Conservation (phyloP, 2,113 vertebrate species). For the Cyanocitta stelleri region DNA sequence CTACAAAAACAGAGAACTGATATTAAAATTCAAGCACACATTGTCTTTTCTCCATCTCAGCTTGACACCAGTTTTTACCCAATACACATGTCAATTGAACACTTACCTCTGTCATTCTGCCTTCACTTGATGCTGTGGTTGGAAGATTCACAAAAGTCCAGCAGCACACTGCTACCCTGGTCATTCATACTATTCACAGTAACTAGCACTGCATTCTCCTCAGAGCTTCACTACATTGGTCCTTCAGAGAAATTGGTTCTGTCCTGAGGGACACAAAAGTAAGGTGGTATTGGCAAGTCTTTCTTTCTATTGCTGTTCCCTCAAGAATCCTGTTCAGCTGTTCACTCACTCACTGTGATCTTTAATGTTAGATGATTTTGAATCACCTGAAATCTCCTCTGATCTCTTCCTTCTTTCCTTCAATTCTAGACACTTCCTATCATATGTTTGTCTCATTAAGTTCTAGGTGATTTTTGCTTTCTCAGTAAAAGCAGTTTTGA, state of each 20-base stretch:
- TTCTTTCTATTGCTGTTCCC: neutral
- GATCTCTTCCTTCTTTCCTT: neutral
- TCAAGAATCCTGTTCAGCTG: neutral
- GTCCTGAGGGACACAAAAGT: neutral
- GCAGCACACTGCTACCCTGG: neutral
- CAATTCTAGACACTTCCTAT: neutral
- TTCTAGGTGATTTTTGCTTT: neutral
- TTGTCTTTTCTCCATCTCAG: neutral
- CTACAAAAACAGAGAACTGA: neutral
- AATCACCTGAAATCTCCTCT: neutral
- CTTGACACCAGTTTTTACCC: neutral
- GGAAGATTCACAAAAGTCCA: neutral
- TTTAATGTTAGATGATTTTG: neutral
- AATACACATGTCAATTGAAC: neutral
- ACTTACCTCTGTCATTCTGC: neutral
- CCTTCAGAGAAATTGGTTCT: neutral
- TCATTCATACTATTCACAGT: neutral
- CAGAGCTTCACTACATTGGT: neutral
- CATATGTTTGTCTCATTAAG: neutral
- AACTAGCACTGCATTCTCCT: neutral
- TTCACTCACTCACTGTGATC: neutral
- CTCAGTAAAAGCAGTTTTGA: neutral
- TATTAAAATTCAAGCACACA: neutral
- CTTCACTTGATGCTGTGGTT: neutral
- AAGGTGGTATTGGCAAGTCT: neutral